Base-by-base conservation (phyloP, 2,888 invertebrate genomes). In the Stenolophus ochropezus region DNA sequence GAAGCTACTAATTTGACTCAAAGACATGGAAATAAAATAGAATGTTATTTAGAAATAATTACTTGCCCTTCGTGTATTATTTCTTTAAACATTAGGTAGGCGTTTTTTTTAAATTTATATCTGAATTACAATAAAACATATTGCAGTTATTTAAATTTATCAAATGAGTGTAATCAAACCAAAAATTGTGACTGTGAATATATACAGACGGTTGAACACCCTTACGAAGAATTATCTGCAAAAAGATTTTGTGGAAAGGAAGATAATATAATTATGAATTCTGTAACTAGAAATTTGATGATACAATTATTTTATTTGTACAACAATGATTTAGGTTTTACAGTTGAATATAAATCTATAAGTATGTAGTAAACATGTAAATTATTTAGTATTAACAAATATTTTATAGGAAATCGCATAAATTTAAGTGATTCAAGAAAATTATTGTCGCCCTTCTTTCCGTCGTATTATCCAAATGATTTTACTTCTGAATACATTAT, bases 31-130 rank as follows among this genome's bases (percentile, higher is more conserved):
- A 61, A 25, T 8, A 69, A 51, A 51, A 53, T 71, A 14, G 91
- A 92, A 84, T 94, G 94, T 86, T 91, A 91, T 83, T 88, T 94
- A 78, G 94, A 94, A 87, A 89, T 94, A 83, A 91, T 94, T 53
- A 93, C 94, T 1, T 94, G 94, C 86, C 93, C 94, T 0, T 93
- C 93, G 16, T 94, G 94, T 86, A 91, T 94, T 73, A 91, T 93
- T 80, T 88, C 89, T 47, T 86, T 92, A 56, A 90, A 89, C 58
- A 91, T 93, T 84, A 90, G 89, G 86, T 90, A 85, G 8, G 61
- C n/a, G n/a, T n/a, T n/a, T n/a, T n/a, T n/a, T n/a, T n/a, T n/a
- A n/a, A n/a, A n/a, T n/a, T n/a, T 58, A 58, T 49, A 5, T 5
- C 14, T 49, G 2, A 82, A 56, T 75, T 27, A 23, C 21, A 58